Evolutionary conservation across 1,140 invertebrate species (phyloP).

Genomic region (Tyrophagus putrescentiae): DNA sequence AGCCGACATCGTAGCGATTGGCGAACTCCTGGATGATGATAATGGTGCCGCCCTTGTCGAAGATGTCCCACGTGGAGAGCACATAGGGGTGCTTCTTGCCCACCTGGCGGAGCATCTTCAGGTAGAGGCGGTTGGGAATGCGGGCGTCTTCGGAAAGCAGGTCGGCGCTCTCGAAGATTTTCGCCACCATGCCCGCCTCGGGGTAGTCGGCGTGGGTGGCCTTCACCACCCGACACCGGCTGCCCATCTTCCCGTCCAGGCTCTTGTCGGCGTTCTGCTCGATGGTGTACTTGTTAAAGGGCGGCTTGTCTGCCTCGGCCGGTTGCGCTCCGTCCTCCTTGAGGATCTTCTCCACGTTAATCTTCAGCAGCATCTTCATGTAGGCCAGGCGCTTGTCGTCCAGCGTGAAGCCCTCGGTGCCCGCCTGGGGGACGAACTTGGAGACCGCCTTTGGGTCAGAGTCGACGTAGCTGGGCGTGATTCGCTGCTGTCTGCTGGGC

Average conservation of each 20-base stretch:
- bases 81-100: conserved; percentile 15
- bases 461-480: conserved; percentile 1
- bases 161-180: background rate
- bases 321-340: background rate
- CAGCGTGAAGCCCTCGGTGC: background rate
- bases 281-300: background rate
- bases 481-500: background rate
- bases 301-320: background rate
- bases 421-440: background rate
- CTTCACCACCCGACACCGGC: background rate
- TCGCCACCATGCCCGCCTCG: background rate
- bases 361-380: conserved; percentile 14
- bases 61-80: conserved; percentile 13
- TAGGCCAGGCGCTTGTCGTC: conserved; percentile 3
- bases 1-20: background rate
- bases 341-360: background rate
- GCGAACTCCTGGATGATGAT: conserved; percentile 16
- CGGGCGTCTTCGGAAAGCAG: background rate
- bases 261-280: background rate
- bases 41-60: background rate
- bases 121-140: background rate
- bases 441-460: background rate
- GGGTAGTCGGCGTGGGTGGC: conserved; percentile 1
- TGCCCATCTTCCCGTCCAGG: background rate
- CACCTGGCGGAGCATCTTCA: conserved; percentile 8